Base-by-base conservation (phyloP, 2,888 invertebrate species). In the Agonopterix arenella region DNA sequence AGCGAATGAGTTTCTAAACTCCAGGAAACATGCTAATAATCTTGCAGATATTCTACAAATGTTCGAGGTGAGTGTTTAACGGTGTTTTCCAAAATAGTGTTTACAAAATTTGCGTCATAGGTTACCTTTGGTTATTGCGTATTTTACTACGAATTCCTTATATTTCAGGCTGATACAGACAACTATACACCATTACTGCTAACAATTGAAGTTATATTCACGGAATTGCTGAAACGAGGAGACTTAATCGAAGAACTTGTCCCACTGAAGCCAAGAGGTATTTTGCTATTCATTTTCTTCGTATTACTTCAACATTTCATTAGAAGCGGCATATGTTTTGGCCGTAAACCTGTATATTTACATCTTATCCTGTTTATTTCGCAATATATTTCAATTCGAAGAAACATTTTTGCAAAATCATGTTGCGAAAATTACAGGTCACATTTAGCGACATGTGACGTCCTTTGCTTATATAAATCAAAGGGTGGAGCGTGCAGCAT, bases 191-290 rank as follows among this genome's bases (percentile, higher is more conserved):
- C 93, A 49, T 90, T 92, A 56, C 82, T 95, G 61, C 89, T 94
- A 46, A 92, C 94, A 13, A 72, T 94, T 56, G 95, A 95, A 80
- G 90, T 93, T 45, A 91, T 95, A 68, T 95, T 95, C 70, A 89
- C 90, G 16, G 93, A 92, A 66, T 73, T 95, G 49, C 70, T 95
- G 11, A 93, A 91, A 69, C 90, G 93, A 53, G 90, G 91, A 40
- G 92, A 93, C 61, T 90, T 95, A 89, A 86, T 90, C 52, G 84
- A 92, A 54, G 91, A 92, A 70, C 80, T 92, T 46, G 74, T 90
- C 18, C 92, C 92, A 44, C 68, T 92, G 53, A 92, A 92, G 69
- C 90, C 91, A 11, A 68, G 84, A 67, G 89, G 91, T 90, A 73
- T 66, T 78, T 71, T 40, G 40, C 5, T 28, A 7, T 28, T 28